Evolutionary conservation across 2,797 vertebrate species (phyloP), one percentile per base, ranked within the genome.

Genomic region (Acanthis flammea): DNA sequence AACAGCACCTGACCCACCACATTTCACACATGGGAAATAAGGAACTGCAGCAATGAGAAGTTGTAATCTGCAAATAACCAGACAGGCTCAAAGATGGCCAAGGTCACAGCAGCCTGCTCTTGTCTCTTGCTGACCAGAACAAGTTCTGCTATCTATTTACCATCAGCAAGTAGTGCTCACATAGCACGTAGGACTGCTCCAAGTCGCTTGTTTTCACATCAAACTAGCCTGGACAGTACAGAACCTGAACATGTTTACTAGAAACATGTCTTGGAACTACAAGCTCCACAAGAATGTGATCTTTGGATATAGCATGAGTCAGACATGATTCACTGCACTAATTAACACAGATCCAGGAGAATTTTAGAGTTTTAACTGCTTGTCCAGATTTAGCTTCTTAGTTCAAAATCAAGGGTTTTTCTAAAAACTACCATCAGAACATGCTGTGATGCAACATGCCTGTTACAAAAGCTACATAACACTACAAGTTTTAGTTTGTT

Each of bases 41-140:
- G 77, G 77, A 94, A 74, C 80, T 41, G 41, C 2, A 65, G 19
- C 77, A 22, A 41, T 12, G 48, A 79, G 53, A 67, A 35, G 33
- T 5, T 48, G 44, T 48, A 48, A 94, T 50, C 82, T 80, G 28
- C 70, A 75, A 58, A 14, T 6, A 33, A 85, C 48, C 41, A 87
- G 65, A 67, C 15, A 55, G n/a, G 28, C 78, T 63, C 3, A 1
- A 75, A 89, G 65, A 74, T 3, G 37, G 61, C 35, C 89, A 95
- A 97, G 95, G 96, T 97, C 94, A 94, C 37, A 53, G 61, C 50
- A 91, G 87, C 35, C 90, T 68, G 70, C 30, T 58, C 23, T 8
- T 55, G 47, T 68, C 70, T 70, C 57, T 25, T 19, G 33, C 94
- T 90, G 85, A 95, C 88, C 62, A 88, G 94, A 94, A 93, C 86